A percentile compares a stretch with the other conserved stretches of the same genome.
phyloP scores from a whole-genome alignment of 2,888 invertebrate species.

The Latrodectus elegans region DNA sequence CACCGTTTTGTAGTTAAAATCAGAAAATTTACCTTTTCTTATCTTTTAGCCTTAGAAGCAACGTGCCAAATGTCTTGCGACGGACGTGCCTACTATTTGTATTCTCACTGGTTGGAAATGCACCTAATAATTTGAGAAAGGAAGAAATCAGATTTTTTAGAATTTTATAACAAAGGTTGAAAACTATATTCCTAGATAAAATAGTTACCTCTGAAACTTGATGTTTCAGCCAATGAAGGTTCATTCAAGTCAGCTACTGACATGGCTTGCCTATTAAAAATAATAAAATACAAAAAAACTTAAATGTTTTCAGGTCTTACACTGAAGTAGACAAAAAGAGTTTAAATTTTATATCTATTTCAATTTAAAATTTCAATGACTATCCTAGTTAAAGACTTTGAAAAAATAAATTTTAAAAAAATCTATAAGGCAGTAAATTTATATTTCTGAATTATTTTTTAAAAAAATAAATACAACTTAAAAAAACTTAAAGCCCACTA shows the following conservation, averaged over 20 bases:
- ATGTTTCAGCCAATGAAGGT: not conserved
- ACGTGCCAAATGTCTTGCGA: conserved; percentile 12
- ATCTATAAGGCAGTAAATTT: too few species aligned
- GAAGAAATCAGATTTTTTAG: not conserved
- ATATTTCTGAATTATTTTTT: too few species aligned
- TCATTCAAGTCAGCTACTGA: not conserved
- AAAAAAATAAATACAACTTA: too few species aligned
- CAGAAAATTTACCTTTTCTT: conserved; percentile 2
- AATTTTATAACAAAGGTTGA: not conserved
- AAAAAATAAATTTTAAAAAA: too few species aligned
- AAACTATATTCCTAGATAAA: not conserved
- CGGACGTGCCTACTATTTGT: not conserved
- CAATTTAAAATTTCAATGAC: too few species aligned
- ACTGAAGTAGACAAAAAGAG: too few species aligned
- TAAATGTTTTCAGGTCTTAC: not conserved
- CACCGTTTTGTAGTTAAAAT: too few species aligned
- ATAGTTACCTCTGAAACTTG: not conserved
- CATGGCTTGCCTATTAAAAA: not conserved
- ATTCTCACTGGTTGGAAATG: not conserved
- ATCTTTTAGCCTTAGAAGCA: conserved; percentile 6
- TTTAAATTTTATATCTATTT: too few species aligned
- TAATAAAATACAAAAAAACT: not conserved
- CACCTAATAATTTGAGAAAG: not conserved
- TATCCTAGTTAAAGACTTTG: too few species aligned
- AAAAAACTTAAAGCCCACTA: too few species aligned